Percentiles rank a stretch among this genome's conserved stretches.
Evolutionary conservation across 1,140 invertebrate species (phyloP).

Genomic region (Calycopis cecrops): DNA sequence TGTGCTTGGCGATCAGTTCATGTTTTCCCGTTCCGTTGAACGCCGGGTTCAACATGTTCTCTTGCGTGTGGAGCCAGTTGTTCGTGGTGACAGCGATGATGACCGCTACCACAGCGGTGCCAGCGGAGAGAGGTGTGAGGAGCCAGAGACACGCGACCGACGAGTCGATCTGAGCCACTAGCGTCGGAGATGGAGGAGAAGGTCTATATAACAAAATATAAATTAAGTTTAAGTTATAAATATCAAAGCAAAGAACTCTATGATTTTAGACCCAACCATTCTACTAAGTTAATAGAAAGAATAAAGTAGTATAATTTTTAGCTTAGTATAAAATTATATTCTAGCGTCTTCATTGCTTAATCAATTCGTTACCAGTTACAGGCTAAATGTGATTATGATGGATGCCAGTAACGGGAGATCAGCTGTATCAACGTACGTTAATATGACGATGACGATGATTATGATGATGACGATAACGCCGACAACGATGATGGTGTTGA

Average conservation of each 20-base stretch:
- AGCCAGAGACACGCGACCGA: slow-evolving; percentile 78
- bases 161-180: slow-evolving; percentile 72
- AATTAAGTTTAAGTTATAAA: no score
- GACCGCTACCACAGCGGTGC: slow-evolving; percentile 78
- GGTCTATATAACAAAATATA: slow-evolving; percentile 38
- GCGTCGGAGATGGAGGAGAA: slow-evolving; percentile 57
- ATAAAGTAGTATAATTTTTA: no score
- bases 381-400: no score
- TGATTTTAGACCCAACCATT: no score
- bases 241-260: no score
- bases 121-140: slow-evolving; percentile 79
- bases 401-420: no score
- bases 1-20: slow-evolving; percentile 79
- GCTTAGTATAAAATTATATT: slow-evolving; percentile 10
- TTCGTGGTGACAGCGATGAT: slow-evolving; percentile 80
- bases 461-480: no score
- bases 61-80: slow-evolving; percentile 82
- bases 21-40: slow-evolving; percentile 80
- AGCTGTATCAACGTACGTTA: no score
- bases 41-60: slow-evolving; percentile 80
- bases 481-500: no score
- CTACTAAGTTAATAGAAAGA: background rate
- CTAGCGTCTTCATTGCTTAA: background rate
- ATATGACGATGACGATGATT: no score
- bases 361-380: no score